Evolutionary conservation across 2,113 vertebrate species (phyloP).

Genomic region (Paraplagusia blochii): DNA sequence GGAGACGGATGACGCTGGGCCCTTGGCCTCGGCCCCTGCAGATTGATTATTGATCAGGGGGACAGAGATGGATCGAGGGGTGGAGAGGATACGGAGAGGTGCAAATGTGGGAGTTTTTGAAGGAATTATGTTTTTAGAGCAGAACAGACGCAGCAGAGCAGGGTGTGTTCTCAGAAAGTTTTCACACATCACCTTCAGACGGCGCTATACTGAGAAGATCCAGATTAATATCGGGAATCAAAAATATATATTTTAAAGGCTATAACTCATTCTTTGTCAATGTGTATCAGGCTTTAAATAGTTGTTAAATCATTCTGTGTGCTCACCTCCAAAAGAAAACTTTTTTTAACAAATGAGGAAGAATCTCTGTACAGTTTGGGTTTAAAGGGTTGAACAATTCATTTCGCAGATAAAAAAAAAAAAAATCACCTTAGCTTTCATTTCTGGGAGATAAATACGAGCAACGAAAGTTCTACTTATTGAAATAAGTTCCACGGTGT

Average conservation of each 20-base stretch:
- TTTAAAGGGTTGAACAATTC: slow-evolving; percentile 19
- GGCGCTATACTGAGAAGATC: slow-evolving; percentile 60
- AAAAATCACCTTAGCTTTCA: slow-evolving; percentile 21
- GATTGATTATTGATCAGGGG: slow-evolving; percentile 84
- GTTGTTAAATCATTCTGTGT: slow-evolving; percentile 32
- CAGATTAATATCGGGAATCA: slow-evolving; percentile 36
- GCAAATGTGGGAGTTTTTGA: slow-evolving; percentile 62
- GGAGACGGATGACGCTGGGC: slow-evolving; percentile 75
- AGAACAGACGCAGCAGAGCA: slow-evolving; percentile 13
- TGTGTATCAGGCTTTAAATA: slow-evolving; percentile 33
- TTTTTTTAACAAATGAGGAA: slow-evolving; percentile 21
- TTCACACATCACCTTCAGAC: slow-evolving; percentile 59
- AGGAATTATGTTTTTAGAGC: slow-evolving; percentile 65
- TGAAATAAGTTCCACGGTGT: slow-evolving; percentile 20
- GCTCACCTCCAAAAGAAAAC: slow-evolving; percentile 5
- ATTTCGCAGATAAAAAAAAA: slow-evolving; percentile 25
- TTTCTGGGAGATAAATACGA: slow-evolving; percentile 29
- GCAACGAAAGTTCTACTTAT: slow-evolving; percentile 17
- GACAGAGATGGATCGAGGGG: slow-evolving; percentile 80
- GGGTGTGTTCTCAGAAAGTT: slow-evolving; percentile 26
- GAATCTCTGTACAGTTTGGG: slow-evolving; percentile 13
- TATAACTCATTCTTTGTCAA: slow-evolving; percentile 30
- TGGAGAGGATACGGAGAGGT: slow-evolving; percentile 51
- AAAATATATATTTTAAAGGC: slow-evolving; percentile 35
- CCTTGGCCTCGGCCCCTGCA: slow-evolving; percentile 68